Percentiles rank a stretch among this genome's conserved stretches.
phyloP scores from a whole-genome alignment of 2,113 vertebrate genomes.

The Hypocryptadius cinnamomeus region DNA sequence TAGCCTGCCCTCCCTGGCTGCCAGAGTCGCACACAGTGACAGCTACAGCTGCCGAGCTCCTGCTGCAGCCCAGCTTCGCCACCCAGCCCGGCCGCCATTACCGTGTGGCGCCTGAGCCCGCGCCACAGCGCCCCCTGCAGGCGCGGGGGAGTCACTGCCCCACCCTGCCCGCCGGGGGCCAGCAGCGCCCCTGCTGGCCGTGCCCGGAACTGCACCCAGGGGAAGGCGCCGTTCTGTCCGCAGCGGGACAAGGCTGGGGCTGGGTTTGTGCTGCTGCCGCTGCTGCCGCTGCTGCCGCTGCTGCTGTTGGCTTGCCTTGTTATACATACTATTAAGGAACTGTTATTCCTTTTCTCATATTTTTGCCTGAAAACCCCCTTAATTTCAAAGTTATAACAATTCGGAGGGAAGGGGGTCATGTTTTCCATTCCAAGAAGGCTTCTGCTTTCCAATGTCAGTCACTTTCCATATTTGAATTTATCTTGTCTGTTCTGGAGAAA shows the following conservation, averaged over 20 bases:
- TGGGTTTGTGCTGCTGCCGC: too few species aligned
- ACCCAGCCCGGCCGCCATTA: background rate
- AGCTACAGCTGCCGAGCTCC: background rate
- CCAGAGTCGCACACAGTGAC: background rate
- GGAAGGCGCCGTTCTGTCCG: background rate
- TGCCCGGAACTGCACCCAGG: background rate
- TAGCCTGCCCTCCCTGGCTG: background rate
- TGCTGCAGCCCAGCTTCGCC: background rate
- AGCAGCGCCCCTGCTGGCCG: background rate
- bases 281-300: background rate
- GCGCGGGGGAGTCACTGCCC: background rate
- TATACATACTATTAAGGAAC: fast-evolving
- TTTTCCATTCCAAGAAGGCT: background rate
- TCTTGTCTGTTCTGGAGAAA: background rate
- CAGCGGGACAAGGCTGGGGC: too few species aligned
- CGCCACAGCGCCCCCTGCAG: background rate
- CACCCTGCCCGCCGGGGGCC: background rate
- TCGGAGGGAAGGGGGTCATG: fast-evolving
- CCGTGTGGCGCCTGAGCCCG: background rate
- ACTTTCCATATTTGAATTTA: background rate
- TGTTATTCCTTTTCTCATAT: fast-evolving
- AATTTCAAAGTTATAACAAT: background rate
- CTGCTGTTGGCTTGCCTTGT: background rate
- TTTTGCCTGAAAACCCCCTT: too few species aligned
- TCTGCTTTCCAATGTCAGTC: background rate